Percentiles rank a stretch among this genome's conserved stretches.
These are phyloP conservation scores for Zootermopsis nevadensis DNA, from an alignment of 2,888 invertebrate genomes.

Conservation along the genomic window DNA sequence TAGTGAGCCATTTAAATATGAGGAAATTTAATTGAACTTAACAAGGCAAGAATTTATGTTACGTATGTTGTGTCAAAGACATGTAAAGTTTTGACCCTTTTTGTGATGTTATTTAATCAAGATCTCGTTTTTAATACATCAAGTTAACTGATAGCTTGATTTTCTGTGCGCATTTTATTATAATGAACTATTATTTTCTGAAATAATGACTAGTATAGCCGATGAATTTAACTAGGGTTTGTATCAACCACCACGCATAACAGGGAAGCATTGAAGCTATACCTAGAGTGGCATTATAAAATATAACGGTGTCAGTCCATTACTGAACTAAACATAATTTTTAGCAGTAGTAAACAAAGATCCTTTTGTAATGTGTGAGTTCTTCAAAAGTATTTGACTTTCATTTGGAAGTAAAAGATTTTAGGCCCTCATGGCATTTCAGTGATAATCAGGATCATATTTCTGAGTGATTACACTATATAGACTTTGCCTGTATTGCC, in stretches of 20 bases:
- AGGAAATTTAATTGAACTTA: constrained; percentile 1
- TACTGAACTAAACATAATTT: background rate
- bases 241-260: background rate
- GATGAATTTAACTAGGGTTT: background rate
- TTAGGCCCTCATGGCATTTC: too few relatives aligned
- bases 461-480: too few relatives aligned
- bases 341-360: background rate
- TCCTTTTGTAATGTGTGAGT: background rate
- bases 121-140: constrained; percentile 16
- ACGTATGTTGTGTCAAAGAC: constrained; percentile 8
- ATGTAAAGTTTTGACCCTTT: background rate
- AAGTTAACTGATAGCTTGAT: constrained; percentile 10
- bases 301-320: background rate
- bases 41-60: constrained; percentile 21
- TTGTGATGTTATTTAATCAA: constrained; percentile 19
- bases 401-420: background rate
- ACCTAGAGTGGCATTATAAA: background rate
- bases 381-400: background rate
- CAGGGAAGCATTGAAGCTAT: background rate
- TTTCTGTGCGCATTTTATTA: constrained; percentile 29
- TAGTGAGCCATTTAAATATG: background rate
- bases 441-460: too few relatives aligned
- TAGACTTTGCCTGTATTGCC: too few relatives aligned
- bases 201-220: background rate
- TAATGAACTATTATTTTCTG: background rate